These are phyloP conservation scores for Brachyopa scutellaris DNA, from an alignment of 2,888 invertebrate genomes.

Conservation along the genomic window DNA sequence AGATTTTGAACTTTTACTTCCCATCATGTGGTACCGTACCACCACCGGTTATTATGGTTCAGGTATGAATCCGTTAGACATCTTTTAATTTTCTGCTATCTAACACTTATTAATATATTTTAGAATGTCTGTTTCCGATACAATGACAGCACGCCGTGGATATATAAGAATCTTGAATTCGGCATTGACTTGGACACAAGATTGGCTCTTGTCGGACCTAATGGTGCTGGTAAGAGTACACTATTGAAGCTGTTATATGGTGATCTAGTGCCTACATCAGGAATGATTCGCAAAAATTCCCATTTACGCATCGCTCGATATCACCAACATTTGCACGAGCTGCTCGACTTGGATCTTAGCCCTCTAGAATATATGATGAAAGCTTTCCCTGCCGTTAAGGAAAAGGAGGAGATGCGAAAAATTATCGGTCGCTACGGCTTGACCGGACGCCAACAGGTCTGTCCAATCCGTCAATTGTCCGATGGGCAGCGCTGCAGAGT, in stretches of 20 bases:
- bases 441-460: constrained; percentile 96
- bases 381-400: constrained; percentile 97
- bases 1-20: constrained; percentile 96
- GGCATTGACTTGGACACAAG: constrained; percentile 99
- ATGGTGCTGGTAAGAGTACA: constrained; percentile 99
- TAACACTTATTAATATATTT: constrained; percentile 36
- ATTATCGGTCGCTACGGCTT: constrained; percentile 99
- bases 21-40: constrained; percentile 97
- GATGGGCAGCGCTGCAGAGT: constrained; percentile 99
- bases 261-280: constrained; percentile 96
- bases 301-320: constrained; percentile 98
- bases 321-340: constrained; percentile 99
- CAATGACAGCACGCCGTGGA: constrained; percentile 91
- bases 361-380: constrained; percentile 99
- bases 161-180: constrained; percentile 98
- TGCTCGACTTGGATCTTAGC: constrained; percentile 95
- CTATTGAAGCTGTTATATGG: constrained; percentile 97
- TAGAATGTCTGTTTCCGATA: constrained; percentile 98
- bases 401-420: constrained; percentile 99
- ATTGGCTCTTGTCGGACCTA: constrained; percentile 97
- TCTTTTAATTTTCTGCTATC: too few species aligned
- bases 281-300: constrained; percentile 99
- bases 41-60: constrained; percentile 99
- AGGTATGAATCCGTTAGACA: too few species aligned
- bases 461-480: constrained; percentile 85